phyloP scores from a whole-genome alignment of 2,113 vertebrate species.

The Coreoperca whiteheadi region DNA sequence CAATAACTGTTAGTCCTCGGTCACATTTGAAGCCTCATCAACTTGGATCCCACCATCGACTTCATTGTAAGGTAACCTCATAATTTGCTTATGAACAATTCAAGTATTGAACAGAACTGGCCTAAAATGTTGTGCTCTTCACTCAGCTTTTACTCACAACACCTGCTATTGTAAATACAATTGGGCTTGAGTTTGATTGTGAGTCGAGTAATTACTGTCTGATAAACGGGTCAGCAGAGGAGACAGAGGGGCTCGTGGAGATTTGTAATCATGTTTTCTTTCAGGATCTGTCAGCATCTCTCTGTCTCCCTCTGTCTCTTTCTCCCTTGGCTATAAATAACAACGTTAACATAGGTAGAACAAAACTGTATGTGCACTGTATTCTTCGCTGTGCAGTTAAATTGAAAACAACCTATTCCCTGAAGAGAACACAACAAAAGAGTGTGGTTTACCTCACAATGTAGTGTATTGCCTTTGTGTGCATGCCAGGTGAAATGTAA shows the following conservation, averaged over 20 bases:
- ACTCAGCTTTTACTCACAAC: background rate
- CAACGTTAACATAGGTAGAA: background rate
- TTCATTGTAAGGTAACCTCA: conserved; percentile 16
- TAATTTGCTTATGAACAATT: background rate
- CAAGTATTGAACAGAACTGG: background rate
- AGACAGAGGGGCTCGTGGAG: conserved; percentile 18
- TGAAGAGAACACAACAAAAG: background rate
- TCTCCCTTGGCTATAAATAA: conserved; percentile 8
- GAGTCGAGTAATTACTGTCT: conserved; percentile 9
- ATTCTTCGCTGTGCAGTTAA: background rate
- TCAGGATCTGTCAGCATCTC: conserved; percentile 28
- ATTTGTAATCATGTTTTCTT: conserved; percentile 26
- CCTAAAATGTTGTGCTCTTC: background rate
- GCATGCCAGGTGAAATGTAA: background rate
- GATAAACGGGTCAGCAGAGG: conserved; percentile 26
- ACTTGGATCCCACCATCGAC: background rate
- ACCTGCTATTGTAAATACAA: background rate
- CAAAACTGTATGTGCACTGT: background rate
- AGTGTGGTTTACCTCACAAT: background rate
- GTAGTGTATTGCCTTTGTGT: background rate
- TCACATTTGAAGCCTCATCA: background rate
- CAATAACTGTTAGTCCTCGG: background rate
- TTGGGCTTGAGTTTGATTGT: conserved; percentile 3
- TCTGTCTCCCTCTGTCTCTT: background rate
- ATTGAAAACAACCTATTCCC: conserved; percentile 1